Conservation (phyloP, 2,797 vertebrate genomes). For the Chelon labrosus region DNA sequence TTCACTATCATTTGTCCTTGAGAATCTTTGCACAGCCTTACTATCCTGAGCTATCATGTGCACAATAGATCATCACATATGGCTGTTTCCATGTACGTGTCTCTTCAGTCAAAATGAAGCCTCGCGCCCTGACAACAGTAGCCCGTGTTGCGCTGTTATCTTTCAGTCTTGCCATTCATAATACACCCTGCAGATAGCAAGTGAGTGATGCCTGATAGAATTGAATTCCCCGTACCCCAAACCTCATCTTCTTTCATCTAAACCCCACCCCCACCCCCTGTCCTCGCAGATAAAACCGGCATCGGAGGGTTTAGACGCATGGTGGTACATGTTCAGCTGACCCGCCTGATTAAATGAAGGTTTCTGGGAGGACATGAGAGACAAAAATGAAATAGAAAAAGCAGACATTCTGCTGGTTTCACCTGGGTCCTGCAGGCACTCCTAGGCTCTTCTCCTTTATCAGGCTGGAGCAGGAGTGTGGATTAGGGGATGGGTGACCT, state of each 20-base stretch:
- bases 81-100: slow-evolving; percentile 16
- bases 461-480: slow-evolving; percentile 67
- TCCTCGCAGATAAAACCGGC: slow-evolving; percentile 37
- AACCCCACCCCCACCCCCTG: not conserved
- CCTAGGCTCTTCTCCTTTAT: slow-evolving; percentile 69
- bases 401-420: slow-evolving; percentile 27
- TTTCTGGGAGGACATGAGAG: slow-evolving; percentile 25
- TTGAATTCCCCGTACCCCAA: slow-evolving; percentile 55
- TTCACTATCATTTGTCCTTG: not conserved
- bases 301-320: slow-evolving; percentile 48
- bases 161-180: slow-evolving; percentile 38
- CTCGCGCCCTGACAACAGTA: slow-evolving; percentile 12
- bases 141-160: slow-evolving; percentile 19
- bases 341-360: slow-evolving; percentile 67
- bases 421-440: slow-evolving; percentile 56
- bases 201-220: slow-evolving; percentile 55
- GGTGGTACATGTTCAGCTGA: slow-evolving; percentile 51
- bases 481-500: slow-evolving; percentile 73
- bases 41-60: not conserved
- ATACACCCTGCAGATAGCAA: slow-evolving; percentile 35
- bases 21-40: not conserved
- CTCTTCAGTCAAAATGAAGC: slow-evolving; percentile 34
- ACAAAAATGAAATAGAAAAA: slow-evolving; percentile 55
- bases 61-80: slow-evolving; percentile 9
- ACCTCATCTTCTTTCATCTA: slow-evolving; percentile 38